These are phyloP conservation scores for Esox masquinongy DNA, from an alignment of 2,797 vertebrate species.

Conservation along the genomic window DNA sequence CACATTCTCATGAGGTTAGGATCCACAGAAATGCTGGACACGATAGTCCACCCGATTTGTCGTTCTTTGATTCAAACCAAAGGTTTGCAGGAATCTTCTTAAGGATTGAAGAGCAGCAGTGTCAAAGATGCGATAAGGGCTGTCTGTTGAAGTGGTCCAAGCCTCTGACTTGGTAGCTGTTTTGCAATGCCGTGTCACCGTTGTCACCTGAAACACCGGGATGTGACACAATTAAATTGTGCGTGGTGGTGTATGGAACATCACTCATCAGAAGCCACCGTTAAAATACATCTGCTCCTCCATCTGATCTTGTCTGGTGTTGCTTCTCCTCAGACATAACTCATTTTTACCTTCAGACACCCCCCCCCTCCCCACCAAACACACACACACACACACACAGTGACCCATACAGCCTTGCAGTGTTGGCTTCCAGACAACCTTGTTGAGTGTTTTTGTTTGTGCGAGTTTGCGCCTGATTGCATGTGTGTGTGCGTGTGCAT, in stretches of 20 bases:
- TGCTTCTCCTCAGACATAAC: conserved; percentile 29
- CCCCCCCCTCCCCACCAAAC: background rate
- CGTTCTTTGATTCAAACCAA: no score
- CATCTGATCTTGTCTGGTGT: conserved; percentile 41
- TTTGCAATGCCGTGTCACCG: background rate
- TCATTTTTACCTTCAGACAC: conserved; percentile 30
- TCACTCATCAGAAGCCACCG: conserved; percentile 34
- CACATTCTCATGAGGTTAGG: background rate
- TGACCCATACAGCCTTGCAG: conserved; percentile 11
- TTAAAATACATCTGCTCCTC: conserved; percentile 54
- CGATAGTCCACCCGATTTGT: no score
- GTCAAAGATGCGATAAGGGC: conserved; percentile 3
- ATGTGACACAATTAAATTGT: conserved; percentile 26
- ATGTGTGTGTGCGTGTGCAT: background rate
- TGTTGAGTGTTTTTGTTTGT: conserved; percentile 12
- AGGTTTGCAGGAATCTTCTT: no score
- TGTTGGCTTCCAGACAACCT: conserved; percentile 11
- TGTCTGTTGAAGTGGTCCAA: background rate
- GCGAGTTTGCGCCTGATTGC: conserved; percentile 1
- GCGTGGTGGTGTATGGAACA: conserved; percentile 21
- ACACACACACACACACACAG: conserved; percentile 9
- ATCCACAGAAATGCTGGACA: background rate
- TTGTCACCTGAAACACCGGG: conserved; percentile 34
- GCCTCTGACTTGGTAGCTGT: background rate
- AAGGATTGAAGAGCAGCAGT: background rate